These are phyloP conservation scores for Penaeus monodon DNA, from an alignment of 2,888 invertebrate genomes.

Conservation along the genomic window DNA sequence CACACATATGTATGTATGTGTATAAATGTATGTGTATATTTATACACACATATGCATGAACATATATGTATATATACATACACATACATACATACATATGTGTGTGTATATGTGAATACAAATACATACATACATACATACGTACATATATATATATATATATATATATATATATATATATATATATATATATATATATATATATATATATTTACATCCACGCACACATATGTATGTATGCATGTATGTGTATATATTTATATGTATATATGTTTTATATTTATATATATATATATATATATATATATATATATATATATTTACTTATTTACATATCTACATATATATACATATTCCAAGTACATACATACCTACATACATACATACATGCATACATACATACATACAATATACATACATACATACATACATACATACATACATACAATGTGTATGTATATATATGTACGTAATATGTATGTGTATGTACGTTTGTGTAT, in stretches of 20 bases:
- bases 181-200: neutral
- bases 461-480: too few relatives aligned
- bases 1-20: too few relatives aligned
- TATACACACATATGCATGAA: too few relatives aligned
- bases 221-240: neutral
- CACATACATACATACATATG: neutral
- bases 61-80: too few relatives aligned
- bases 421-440: too few relatives aligned
- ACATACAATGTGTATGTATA: too few relatives aligned
- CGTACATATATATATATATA: constrained; percentile 15
- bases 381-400: too few relatives aligned
- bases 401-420: too few relatives aligned
- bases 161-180: constrained; percentile 23
- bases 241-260: neutral
- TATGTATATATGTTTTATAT: neutral
- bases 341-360: neutral
- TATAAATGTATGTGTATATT: too few relatives aligned
- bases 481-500: too few relatives aligned
- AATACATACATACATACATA: constrained; percentile 12
- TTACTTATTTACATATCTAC: neutral
- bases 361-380: neutral
- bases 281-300: neutral
- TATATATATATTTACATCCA: neutral
- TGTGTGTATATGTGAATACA: constrained; percentile 4
- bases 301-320: neutral